phyloP scores from a whole-genome alignment of 64 coral and sea anemone genomes.

The Stichodactyla mertensii region DNA sequence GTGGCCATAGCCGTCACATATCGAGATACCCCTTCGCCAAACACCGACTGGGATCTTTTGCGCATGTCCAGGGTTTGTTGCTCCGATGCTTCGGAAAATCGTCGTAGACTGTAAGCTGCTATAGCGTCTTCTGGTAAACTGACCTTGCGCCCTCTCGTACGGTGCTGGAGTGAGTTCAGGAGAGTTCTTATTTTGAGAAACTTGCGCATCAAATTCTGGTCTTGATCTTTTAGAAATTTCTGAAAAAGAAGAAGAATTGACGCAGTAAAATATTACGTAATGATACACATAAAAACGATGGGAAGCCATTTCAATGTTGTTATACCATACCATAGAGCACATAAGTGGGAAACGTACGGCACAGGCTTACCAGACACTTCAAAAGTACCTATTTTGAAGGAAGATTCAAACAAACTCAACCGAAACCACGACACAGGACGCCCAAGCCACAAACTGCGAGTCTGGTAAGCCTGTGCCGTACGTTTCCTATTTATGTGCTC shows the following conservation, averaged over 20 bases:
- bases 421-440: no score
- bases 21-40: conserved; percentile 14
- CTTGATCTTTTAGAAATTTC: conserved; percentile 43
- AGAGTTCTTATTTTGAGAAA: conserved; percentile 41
- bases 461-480: no score
- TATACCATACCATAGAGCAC: no score
- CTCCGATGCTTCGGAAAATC: background rate
- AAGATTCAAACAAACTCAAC: no score
- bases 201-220: conserved; percentile 48
- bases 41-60: conserved; percentile 10
- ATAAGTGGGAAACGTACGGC: no score
- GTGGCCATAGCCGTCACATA: background rate
- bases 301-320: no score
- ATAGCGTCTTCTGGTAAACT: conserved; percentile 40
- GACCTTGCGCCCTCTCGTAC: conserved; percentile 11
- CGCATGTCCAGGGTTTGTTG: background rate
- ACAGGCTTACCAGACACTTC: no score
- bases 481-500: no score
- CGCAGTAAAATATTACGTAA: background rate
- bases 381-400: no score
- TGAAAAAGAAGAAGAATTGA: conserved; percentile 7
- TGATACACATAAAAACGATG: no score
- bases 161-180: conserved; percentile 27
- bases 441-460: no score
- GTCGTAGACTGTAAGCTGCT: conserved; percentile 10